Evolutionary conservation across 2,113 vertebrate species (phyloP), one percentile per base, ranked within the genome.

Genomic region (Eulacestoma nigropectus): DNA sequence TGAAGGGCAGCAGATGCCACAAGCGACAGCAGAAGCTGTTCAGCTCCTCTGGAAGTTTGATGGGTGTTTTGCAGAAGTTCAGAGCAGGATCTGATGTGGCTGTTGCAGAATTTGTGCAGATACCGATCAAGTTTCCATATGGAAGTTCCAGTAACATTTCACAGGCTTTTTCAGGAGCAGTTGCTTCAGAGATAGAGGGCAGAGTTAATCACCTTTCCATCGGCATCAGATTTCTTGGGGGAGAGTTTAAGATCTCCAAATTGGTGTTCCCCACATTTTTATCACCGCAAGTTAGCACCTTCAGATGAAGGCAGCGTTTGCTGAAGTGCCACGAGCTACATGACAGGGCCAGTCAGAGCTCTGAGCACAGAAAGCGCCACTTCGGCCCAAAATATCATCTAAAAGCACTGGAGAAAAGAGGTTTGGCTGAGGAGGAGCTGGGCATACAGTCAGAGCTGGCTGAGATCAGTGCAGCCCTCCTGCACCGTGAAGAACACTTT

Each of bases 1-100:
- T 44, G 30, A 94, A 89, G 91, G 69, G 79, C 91, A 90, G 44
- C 81, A 57, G 87, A 89, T 46, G 46, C 92, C 70, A 75, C 44
- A 7, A 70, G 73, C 14, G 0, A 90, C 62, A 84, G 49, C 46
- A 95, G 41, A 91, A 90, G 72, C 85, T 33, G 42, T 57, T 75
- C 57, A 63, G 60, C 67, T 87, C 47, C 87, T 39, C 46, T 52
- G 25, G 14, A 89, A 42, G 70, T 13, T 1, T 35, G 19, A 27
- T 1, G 9, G n/a, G 37, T 27, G 62, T 33, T 83, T 8, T 46
- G 77, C n/a, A 68, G 49, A 57, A 82, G 55, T 59, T 87, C 46
- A 44, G 77, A 53, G 80, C 13, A 4, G 44, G 39, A 74, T 69
- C 64, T 4, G 16, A 15, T 10, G 11, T 0, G 7, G 68, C 35